Evolutionary conservation across 2,797 vertebrate genomes (phyloP).

Genomic region (Spinibarbus caldwelli): DNA sequence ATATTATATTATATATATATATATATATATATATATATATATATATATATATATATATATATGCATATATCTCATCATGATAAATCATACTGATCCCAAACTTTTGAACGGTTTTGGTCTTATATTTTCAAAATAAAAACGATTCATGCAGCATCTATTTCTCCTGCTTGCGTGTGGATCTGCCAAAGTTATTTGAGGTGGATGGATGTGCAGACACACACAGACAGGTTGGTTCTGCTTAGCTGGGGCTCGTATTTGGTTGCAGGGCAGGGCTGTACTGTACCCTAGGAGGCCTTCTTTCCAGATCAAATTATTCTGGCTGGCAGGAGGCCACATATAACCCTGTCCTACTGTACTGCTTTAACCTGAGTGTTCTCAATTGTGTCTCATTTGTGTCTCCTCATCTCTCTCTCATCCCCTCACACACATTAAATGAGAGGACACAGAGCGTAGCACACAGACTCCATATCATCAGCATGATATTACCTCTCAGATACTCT

Average conservation of each 20-base stretch:
- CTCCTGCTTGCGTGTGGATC: not conserved
- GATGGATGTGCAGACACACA: conserved; percentile 35
- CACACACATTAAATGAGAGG: conserved; percentile 23
- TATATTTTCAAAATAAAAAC: conserved; percentile 7
- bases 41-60: no score
- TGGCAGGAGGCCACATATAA: conserved; percentile 30
- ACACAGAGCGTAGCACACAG: conserved; percentile 2
- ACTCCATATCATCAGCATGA: not conserved
- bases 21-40: no score
- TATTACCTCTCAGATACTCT: conserved; percentile 25
- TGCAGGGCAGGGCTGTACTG: conserved; percentile 38
- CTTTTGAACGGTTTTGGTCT: not conserved
- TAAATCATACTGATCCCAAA: not conserved
- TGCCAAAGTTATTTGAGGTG: conserved; percentile 28
- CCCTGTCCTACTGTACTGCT: conserved; percentile 7
- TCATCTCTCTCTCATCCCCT: not conserved
- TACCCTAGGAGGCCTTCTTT: conserved; percentile 31
- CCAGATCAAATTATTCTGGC: conserved; percentile 40
- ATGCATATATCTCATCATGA: no score
- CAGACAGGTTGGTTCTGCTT: conserved; percentile 40
- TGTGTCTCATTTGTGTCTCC: conserved; percentile 28
- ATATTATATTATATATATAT: no score
- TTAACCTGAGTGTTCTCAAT: not conserved
- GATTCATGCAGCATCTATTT: not conserved
- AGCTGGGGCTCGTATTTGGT: conserved; percentile 33